Evolutionary conservation across 2,888 invertebrate species (phyloP).

Genomic region (Ommatoiulus sabulosus): DNA sequence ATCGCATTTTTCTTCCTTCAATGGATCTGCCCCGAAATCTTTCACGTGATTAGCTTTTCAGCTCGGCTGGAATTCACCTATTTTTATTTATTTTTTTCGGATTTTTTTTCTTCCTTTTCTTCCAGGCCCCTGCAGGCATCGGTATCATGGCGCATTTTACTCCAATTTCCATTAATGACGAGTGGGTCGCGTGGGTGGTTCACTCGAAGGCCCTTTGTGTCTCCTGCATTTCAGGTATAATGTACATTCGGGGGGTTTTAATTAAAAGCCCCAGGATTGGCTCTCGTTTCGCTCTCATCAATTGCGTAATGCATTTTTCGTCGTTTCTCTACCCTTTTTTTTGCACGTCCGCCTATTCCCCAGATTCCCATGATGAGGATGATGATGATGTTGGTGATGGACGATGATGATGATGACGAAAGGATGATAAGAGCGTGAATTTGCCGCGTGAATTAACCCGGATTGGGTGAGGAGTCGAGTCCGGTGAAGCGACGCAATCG

Average conservation of each 20-base stretch:
- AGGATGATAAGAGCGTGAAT: neutral
- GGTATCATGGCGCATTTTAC: neutral
- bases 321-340: slow-evolving; percentile 42
- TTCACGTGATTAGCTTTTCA: slow-evolving; percentile 37
- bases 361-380: slow-evolving; percentile 36
- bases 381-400: slow-evolving; percentile 30
- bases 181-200: neutral
- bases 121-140: neutral
- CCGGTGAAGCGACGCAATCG: neutral
- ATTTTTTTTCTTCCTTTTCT: neutral
- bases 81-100: neutral
- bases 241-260: neutral
- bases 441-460: neutral
- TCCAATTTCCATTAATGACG: slow-evolving; percentile 3
- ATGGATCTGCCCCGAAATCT: neutral
- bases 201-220: neutral
- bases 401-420: slow-evolving; percentile 4
- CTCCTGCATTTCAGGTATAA: neutral
- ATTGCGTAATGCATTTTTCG: slow-evolving; percentile 45
- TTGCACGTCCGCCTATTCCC: slow-evolving; percentile 50
- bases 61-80: neutral
- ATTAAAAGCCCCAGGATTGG: slow-evolving; percentile 22
- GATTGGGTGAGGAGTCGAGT: slow-evolving; percentile 1
- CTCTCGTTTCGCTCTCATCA: slow-evolving; percentile 37
- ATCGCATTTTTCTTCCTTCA: slow-evolving; percentile 21